phyloP scores from a whole-genome alignment of 1,140 invertebrate genomes.

The Zophobas atratus region DNA sequence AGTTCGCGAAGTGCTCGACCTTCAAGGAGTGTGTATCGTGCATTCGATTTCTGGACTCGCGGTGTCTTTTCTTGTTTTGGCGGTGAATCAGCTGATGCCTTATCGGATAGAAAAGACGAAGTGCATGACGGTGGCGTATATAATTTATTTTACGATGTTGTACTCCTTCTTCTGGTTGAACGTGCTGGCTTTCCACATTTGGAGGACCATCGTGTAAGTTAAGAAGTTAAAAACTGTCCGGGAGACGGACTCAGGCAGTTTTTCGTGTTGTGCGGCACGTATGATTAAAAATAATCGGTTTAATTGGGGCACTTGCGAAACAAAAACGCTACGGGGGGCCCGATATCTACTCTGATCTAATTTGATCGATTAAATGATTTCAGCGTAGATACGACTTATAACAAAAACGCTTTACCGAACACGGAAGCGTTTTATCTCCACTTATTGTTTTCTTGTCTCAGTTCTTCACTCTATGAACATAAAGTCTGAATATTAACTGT shows the following conservation, averaged over 20 bases:
- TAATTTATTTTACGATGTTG: slow-evolving; percentile 76
- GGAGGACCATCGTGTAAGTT: slow-evolving; percentile 75
- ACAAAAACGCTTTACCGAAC: too few relatives aligned
- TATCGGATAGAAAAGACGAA: slow-evolving; percentile 49
- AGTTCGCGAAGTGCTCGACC: slow-evolving; percentile 72
- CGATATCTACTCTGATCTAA: too few relatives aligned
- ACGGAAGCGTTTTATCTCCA: too few relatives aligned
- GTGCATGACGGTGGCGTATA: slow-evolving; percentile 70
- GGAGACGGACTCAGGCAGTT: not conserved
- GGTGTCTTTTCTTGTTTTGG: slow-evolving; percentile 72
- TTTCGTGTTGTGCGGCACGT: too few relatives aligned
- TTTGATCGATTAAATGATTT: too few relatives aligned
- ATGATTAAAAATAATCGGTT: too few relatives aligned
- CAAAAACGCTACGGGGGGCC: too few relatives aligned
- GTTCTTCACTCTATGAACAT: too few relatives aligned
- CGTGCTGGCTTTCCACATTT: slow-evolving; percentile 77
- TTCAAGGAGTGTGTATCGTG: slow-evolving; percentile 73
- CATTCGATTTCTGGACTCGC: slow-evolving; percentile 72
- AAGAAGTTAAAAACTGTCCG: slow-evolving; percentile 3
- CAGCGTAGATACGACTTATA: too few relatives aligned
- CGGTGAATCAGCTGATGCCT: slow-evolving; percentile 70
- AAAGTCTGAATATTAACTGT: too few relatives aligned
- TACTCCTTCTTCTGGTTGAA: slow-evolving; percentile 80
- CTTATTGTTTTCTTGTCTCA: too few relatives aligned
- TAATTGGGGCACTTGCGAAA: too few relatives aligned